Percentiles rank a stretch among this genome's conserved stretches.
Evolutionary conservation across 2,113 vertebrate species (phyloP).

Genomic region (Alaudala cheleensis): DNA sequence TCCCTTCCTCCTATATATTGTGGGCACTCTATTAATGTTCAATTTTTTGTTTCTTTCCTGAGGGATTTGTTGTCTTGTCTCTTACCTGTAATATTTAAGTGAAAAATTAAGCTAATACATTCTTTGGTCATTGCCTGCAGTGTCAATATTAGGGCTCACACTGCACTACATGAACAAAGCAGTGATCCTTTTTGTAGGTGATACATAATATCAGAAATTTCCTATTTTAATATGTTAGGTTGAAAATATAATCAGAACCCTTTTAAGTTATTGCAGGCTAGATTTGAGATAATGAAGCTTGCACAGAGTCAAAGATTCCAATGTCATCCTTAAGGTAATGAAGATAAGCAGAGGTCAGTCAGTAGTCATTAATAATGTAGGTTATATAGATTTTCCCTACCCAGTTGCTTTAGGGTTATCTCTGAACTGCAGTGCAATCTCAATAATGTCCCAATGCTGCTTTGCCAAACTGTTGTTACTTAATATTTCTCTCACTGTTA

Average conservation of each 20-base stretch:
- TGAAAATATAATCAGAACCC: not conserved
- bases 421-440: constrained; percentile 13
- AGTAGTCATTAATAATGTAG: constrained; percentile 50
- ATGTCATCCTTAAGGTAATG: constrained; percentile 41
- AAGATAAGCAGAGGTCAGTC: constrained; percentile 58
- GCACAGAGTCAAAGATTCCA: constrained; percentile 37
- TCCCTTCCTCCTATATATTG: not conserved
- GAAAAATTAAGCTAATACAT: not conserved
- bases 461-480: not conserved
- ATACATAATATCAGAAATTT: not conserved
- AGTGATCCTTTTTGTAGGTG: not conserved
- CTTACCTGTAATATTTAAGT: not conserved
- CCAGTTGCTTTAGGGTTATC: constrained; percentile 50
- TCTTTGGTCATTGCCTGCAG: not conserved
- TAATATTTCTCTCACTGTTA: not conserved
- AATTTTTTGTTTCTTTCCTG: not conserved
- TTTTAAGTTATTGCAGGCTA: constrained; percentile 8
- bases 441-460: not conserved
- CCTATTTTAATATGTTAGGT: not conserved
- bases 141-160: not conserved
- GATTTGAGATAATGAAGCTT: constrained; percentile 20
- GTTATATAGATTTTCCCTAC: constrained; percentile 46
- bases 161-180: not conserved
- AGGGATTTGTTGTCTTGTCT: not conserved
- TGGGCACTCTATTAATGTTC: not conserved